Evolutionary conservation across 2,797 vertebrate genomes (phyloP).

Genomic region (Anomalospiza imberbis): DNA sequence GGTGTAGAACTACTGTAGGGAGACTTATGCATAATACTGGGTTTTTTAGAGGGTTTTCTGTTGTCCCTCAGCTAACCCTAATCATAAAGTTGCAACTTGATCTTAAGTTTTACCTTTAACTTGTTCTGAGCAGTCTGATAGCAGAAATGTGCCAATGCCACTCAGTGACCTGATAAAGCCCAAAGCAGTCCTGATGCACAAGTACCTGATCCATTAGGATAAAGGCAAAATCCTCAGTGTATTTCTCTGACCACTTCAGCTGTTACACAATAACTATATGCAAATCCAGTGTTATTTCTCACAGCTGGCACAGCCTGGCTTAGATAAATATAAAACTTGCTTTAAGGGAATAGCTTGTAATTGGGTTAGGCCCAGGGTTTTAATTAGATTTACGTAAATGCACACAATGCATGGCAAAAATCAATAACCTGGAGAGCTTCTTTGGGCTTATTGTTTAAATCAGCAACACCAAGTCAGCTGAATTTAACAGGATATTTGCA

Average conservation of each 20-base stretch:
- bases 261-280: constrained; percentile 18
- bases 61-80: background rate
- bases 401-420: constrained; percentile 20
- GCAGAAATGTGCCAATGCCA: background rate
- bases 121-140: background rate
- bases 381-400: constrained; percentile 65
- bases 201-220: background rate
- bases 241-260: constrained; percentile 1
- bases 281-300: constrained; percentile 5
- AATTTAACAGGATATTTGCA: background rate
- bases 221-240: background rate
- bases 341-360: constrained; percentile 52
- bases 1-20: background rate
- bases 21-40: background rate
- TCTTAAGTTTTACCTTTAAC: background rate
- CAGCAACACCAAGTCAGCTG: background rate
- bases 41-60: background rate
- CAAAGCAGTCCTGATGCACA: background rate
- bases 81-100: background rate
- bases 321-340: constrained; percentile 55
- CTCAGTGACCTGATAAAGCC: background rate
- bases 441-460: constrained; percentile 2
- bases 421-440: constrained; percentile 47
- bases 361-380: constrained; percentile 53
- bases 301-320: constrained; percentile 36